These are phyloP conservation scores for Candoia aspera DNA, from an alignment of 2,113 vertebrate genomes.

Conservation along the genomic window DNA sequence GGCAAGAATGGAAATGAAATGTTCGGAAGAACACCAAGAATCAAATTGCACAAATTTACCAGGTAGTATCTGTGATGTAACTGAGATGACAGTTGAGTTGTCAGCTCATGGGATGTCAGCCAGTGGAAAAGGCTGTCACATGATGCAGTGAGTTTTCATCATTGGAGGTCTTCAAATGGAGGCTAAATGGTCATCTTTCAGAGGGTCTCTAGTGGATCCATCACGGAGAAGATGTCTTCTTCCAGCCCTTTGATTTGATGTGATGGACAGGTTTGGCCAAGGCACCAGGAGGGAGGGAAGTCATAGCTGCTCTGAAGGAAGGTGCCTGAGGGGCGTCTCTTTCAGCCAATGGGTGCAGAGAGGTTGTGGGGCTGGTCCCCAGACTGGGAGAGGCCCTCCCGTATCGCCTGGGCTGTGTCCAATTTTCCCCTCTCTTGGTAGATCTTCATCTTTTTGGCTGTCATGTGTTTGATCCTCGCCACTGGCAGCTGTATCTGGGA, in stretches of 20 bases:
- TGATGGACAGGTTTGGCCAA: neutral
- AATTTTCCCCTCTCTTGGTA: constrained; percentile 45
- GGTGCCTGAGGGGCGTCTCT: neutral
- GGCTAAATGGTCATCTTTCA: too few relatives aligned
- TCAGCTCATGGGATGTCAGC: neutral
- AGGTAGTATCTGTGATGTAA: neutral
- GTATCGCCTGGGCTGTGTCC: neutral
- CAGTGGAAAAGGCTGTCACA: neutral
- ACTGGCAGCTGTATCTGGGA: constrained; percentile 90
- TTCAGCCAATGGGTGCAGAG: too few relatives aligned
- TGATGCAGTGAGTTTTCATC: neutral
- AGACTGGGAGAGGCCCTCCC: neutral
- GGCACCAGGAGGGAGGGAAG: neutral
- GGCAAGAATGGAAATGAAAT: too few relatives aligned
- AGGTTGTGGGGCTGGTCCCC: neutral
- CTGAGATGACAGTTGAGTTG: neutral
- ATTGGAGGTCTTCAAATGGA: neutral
- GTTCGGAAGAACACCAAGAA: too few relatives aligned
- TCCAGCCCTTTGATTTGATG: neutral
- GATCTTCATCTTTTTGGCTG: constrained; percentile 88
- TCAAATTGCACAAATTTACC: too few relatives aligned
- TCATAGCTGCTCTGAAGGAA: neutral
- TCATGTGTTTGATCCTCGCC: constrained; percentile 85
- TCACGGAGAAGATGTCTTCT: neutral
- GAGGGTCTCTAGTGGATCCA: neutral